Evolutionary conservation across 2,888 invertebrate genomes (phyloP).

Genomic region (Himalopsyche tibetana): DNA sequence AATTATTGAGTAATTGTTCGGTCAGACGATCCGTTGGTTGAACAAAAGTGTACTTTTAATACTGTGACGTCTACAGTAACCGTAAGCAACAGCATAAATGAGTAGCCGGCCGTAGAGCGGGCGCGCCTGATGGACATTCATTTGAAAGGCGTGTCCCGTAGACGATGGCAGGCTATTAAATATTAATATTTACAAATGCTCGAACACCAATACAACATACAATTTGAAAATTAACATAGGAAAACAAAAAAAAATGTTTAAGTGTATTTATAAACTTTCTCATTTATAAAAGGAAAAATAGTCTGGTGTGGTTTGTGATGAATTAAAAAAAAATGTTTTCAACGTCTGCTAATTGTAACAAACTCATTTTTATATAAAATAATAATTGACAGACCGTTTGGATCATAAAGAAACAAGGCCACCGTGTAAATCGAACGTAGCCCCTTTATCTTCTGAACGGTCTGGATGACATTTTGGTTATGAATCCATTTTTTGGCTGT

Average conservation of each 20-base stretch:
- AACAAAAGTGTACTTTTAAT: slow-evolving; percentile 40
- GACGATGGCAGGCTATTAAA: slow-evolving; percentile 4
- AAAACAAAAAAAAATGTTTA: slow-evolving; percentile 54
- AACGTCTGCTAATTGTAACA: background rate
- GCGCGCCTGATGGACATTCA: slow-evolving; percentile 18
- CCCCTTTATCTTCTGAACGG: background rate
- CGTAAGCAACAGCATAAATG: slow-evolving; percentile 36
- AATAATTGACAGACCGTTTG: background rate
- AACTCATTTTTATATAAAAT: slow-evolving; percentile 17
- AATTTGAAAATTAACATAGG: slow-evolving; percentile 55
- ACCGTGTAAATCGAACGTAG: too few relatives aligned
- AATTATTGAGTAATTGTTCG: slow-evolving; percentile 28
- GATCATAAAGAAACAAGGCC: background rate
- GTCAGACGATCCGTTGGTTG: slow-evolving; percentile 13
- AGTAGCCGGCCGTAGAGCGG: slow-evolving; percentile 9
- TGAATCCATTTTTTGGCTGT: slow-evolving; percentile 40
- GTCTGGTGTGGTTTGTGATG: slow-evolving; percentile 33
- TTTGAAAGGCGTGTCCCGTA: background rate
- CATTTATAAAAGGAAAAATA: slow-evolving; percentile 44
- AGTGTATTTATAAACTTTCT: slow-evolving; percentile 56
- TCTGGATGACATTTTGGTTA: background rate
- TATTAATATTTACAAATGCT: slow-evolving; percentile 49
- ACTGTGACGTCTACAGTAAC: slow-evolving; percentile 7
- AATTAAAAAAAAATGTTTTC: background rate
- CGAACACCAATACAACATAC: slow-evolving; percentile 58